Evolutionary conservation across 92 coral and sea anemone genomes (phyloP).

Genomic region (Ricordea florida): DNA sequence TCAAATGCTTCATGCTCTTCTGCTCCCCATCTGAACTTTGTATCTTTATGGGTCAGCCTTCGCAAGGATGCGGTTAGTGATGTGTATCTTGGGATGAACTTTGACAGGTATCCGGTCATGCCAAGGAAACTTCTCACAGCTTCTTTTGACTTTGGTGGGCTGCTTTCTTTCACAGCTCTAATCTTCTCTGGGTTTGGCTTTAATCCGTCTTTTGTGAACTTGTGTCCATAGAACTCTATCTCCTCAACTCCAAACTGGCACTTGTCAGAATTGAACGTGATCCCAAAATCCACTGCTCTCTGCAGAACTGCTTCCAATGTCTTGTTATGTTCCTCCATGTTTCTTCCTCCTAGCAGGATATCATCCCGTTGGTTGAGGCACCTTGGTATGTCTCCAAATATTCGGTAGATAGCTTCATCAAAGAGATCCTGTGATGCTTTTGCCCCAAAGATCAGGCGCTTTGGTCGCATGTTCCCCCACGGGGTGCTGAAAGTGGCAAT

Average conservation of each 20-base stretch:
- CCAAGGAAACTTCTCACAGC: conserved; percentile 65
- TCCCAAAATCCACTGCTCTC: conserved; percentile 56
- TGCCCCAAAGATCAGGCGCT: conserved; percentile 66
- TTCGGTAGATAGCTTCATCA: conserved; percentile 63
- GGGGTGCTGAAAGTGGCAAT: conserved; percentile 72
- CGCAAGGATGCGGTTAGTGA: conserved; percentile 48
- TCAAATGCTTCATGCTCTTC: conserved; percentile 39
- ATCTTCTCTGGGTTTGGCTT: conserved; percentile 49
- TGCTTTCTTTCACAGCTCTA: conserved; percentile 44
- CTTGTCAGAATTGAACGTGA: conserved; percentile 64
- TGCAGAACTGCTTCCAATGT: conserved; percentile 47
- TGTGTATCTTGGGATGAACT: conserved; percentile 62
- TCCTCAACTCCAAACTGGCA: conserved; percentile 52
- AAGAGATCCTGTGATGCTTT: conserved; percentile 74
- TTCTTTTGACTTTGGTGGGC: conserved; percentile 45
- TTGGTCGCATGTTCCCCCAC: conserved; percentile 72
- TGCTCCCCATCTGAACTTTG: conserved; percentile 48
- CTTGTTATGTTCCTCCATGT: conserved; percentile 43
- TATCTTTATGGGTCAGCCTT: conserved; percentile 52
- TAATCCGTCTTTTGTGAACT: conserved; percentile 43
- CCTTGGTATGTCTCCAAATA: conserved; percentile 61
- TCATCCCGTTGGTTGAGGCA: conserved; percentile 63
- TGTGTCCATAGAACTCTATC: conserved; percentile 60
- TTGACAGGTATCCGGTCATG: conserved; percentile 55
- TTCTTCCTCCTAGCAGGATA: conserved; percentile 47